Conservation (phyloP, 2,113 vertebrate genomes). For the Kryptolebias marmoratus region DNA sequence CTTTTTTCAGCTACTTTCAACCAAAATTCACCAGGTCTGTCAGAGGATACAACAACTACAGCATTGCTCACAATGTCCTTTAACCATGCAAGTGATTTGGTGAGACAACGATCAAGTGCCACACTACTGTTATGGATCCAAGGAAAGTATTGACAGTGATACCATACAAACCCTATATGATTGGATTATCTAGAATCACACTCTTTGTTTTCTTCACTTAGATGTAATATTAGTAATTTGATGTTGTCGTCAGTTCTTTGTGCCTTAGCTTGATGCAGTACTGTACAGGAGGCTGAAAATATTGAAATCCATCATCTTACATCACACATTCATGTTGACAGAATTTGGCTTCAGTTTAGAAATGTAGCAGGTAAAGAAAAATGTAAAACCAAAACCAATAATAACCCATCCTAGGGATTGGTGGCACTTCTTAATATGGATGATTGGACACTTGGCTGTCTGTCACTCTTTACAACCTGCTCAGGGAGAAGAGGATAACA, state of each 20-base stretch:
- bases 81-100: conserved; percentile 53
- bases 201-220: conserved; percentile 43
- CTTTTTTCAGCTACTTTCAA: conserved; percentile 69
- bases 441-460: conserved; percentile 61
- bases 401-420: conserved; percentile 64
- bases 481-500: conserved; percentile 46
- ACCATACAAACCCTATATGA: conserved; percentile 44
- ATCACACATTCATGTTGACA: conserved; percentile 79
- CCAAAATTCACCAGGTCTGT: conserved; percentile 63
- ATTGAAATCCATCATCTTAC: conserved; percentile 56
- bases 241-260: conserved; percentile 59
- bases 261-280: conserved; percentile 60
- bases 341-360: conserved; percentile 78
- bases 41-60: conserved; percentile 43
- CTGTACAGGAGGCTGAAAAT: conserved; percentile 41
- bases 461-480: conserved; percentile 62
- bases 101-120: conserved; percentile 66
- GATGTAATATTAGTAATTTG: conserved; percentile 51
- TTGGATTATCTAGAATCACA: conserved; percentile 43
- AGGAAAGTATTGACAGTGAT: conserved; percentile 63
- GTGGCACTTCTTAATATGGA: conserved; percentile 73
- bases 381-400: conserved; percentile 46
- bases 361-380: conserved; percentile 59
- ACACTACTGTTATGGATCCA: conserved; percentile 61
- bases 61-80: conserved; percentile 45